Conservation (phyloP, 2,797 vertebrate species). For the Adelosebastes latens region DNA sequence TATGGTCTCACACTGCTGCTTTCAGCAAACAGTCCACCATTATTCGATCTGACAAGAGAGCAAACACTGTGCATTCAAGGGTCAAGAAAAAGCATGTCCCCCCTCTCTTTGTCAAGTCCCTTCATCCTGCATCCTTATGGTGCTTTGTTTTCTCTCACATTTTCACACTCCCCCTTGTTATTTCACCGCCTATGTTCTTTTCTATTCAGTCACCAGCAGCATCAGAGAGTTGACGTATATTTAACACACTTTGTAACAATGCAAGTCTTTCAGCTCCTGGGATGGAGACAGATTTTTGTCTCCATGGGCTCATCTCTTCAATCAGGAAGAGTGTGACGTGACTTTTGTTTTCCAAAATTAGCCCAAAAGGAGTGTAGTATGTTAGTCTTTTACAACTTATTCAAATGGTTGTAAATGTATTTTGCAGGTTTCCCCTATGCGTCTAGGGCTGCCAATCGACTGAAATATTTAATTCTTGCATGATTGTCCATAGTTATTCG, state of each 20-base stretch:
- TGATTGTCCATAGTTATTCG: no score
- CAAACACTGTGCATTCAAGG: conserved; percentile 80
- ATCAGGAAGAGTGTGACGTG: conserved; percentile 23
- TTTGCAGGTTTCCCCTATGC: neutral
- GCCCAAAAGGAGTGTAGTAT: neutral
- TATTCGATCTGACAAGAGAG: conserved; percentile 83
- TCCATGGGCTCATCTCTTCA: conserved; percentile 43
- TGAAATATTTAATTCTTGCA: no score
- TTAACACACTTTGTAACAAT: conserved; percentile 37
- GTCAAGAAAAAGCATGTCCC: conserved; percentile 74
- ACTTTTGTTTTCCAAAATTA: conserved; percentile 37
- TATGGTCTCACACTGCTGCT: conserved; percentile 75
- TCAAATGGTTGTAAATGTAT: conserved; percentile 11
- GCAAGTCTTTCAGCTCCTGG: conserved; percentile 16
- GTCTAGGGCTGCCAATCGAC: neutral
- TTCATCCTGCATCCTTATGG: conserved; percentile 56
- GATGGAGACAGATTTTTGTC: conserved; percentile 28
- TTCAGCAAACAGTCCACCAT: conserved; percentile 84
- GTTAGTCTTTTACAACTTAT: neutral
- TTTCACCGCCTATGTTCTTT: conserved; percentile 23
- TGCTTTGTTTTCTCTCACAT: conserved; percentile 63
- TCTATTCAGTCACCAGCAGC: conserved; percentile 11
- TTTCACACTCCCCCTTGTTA: conserved; percentile 60
- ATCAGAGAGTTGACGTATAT: neutral
- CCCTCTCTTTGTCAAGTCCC: conserved; percentile 55